Evolutionary conservation across 2,113 vertebrate genomes (phyloP).

Genomic region (Pongo pygmaeus): DNA sequence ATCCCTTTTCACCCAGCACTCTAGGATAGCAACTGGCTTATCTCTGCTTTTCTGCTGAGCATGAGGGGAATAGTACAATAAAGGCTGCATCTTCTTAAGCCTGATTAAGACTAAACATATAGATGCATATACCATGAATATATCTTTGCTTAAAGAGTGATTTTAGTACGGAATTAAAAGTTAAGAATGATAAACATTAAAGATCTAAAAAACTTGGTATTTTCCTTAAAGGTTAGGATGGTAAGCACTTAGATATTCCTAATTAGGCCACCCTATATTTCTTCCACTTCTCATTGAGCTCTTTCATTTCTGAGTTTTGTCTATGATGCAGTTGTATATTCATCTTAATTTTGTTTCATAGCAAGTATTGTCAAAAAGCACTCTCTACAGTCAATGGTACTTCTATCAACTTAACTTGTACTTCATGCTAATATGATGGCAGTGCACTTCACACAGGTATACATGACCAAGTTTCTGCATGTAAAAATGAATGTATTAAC

Average conservation of each 20-base stretch:
- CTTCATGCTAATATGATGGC: neutral
- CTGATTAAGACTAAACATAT: neutral
- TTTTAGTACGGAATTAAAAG: neutral
- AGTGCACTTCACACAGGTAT: neutral
- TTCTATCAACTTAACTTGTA: slow-evolving; percentile 14
- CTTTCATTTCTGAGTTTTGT: neutral
- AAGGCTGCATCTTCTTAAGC: neutral
- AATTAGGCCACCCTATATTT: fast-evolving
- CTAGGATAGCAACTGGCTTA: fast-evolving
- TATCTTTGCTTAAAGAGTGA: neutral
- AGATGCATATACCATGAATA: neutral
- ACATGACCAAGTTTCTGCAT: neutral
- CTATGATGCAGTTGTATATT: neutral
- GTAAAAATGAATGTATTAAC: neutral
- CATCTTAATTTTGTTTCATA: neutral
- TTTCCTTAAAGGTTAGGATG: neutral
- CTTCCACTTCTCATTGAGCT: neutral
- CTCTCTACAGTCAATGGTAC: neutral
- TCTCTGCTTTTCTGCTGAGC: neutral
- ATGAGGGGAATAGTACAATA: neutral
- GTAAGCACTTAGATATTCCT: neutral
- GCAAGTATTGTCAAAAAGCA: neutral
- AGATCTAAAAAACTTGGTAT: neutral
- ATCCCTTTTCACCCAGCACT: neutral
- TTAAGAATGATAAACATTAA: neutral